phyloP scores from a whole-genome alignment of 2,888 invertebrate genomes.

The Hermodice carunculata region DNA sequence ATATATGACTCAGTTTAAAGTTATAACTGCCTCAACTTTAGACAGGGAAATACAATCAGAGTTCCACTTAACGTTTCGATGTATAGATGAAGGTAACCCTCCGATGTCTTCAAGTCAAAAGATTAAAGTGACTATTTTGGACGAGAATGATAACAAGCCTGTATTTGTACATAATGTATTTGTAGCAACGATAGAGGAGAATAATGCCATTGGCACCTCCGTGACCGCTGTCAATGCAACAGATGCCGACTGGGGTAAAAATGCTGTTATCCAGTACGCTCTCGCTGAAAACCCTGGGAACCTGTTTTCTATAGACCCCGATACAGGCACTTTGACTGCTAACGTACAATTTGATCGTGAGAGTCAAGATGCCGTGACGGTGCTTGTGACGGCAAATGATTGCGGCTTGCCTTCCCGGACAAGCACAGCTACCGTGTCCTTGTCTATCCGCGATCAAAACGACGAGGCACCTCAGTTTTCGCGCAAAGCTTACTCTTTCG shows the following conservation, averaged over 20 bases:
- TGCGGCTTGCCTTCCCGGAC: slow-evolving; percentile 51
- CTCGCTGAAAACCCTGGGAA: slow-evolving; percentile 27
- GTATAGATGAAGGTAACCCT: slow-evolving; percentile 28
- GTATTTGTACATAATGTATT: slow-evolving; percentile 26
- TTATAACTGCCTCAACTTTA: slow-evolving; percentile 27
- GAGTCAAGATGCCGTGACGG: slow-evolving; percentile 31
- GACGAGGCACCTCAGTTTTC: slow-evolving; percentile 37
- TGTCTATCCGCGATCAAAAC: slow-evolving; percentile 53
- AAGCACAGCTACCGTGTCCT: slow-evolving; percentile 46
- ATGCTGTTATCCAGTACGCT: slow-evolving; percentile 53
- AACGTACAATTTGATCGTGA: slow-evolving; percentile 35
- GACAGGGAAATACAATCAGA: slow-evolving; percentile 32
- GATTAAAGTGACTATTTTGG: slow-evolving; percentile 26
- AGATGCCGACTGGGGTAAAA: slow-evolving; percentile 47
- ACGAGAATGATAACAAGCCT: slow-evolving; percentile 37
- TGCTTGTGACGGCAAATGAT: slow-evolving; percentile 55
- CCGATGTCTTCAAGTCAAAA: slow-evolving; percentile 18
- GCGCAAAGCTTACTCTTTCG: slow-evolving; percentile 26
- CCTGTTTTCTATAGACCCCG: slow-evolving; percentile 15
- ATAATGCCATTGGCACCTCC: slow-evolving; percentile 20
- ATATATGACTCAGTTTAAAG: slow-evolving; percentile 23
- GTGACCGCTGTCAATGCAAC: slow-evolving; percentile 30
- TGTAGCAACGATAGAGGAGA: slow-evolving; percentile 28
- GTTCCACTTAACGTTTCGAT: slow-evolving; percentile 29
- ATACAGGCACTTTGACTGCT: slow-evolving; percentile 30